Evolutionary conservation across 2,888 invertebrate genomes (phyloP), one percentile per base, ranked within the genome.

Genomic region (Deilephila porcellus): DNA sequence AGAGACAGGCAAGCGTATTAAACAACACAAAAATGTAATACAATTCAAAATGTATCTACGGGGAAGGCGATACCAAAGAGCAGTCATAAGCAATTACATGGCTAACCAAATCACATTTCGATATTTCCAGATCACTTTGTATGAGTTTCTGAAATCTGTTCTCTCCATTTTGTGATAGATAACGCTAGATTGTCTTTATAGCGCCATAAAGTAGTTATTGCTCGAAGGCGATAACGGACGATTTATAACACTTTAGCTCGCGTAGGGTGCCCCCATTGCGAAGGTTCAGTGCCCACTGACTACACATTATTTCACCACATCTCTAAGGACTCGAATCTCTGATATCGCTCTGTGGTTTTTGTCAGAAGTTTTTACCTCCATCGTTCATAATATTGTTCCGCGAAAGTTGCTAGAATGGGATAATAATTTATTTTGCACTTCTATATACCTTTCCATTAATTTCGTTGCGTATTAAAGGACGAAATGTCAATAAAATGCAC

Each of bases 161-260:
- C 78, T 77, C 81, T 80, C 76, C 82, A 81, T 78, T 81, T 80
- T 79, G 80, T 83, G 83, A 86, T 85, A 88, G 86, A 89, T 89
- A 87, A 84, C 81, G 81, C 79, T 79, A 85, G 85, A 85, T 86
- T 87, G 85, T 88, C 86, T 91, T 91, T 91, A 91, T 91, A 85
- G 89, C 84, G 81, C 83, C 84, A 89, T 92, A 91, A 92, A 92
- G 86, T 86, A 89, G 90, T 91, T 92, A 92, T 90, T 88, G 90
- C 88, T 83, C 76, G 76, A 82, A 82, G 82, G 85, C 89, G 91
- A 91, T 92, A 91, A 89, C 89, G 81, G 79, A 80, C 89, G 88
- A 91, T 92, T 91, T 91, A 91, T 90, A 91, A 91, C 90, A 88
- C 90, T 91, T 88, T 85, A 84, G 85, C 81, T 82, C 83, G 75